phyloP scores from a whole-genome alignment of 2,888 invertebrate genomes.

The Seira musarum region DNA sequence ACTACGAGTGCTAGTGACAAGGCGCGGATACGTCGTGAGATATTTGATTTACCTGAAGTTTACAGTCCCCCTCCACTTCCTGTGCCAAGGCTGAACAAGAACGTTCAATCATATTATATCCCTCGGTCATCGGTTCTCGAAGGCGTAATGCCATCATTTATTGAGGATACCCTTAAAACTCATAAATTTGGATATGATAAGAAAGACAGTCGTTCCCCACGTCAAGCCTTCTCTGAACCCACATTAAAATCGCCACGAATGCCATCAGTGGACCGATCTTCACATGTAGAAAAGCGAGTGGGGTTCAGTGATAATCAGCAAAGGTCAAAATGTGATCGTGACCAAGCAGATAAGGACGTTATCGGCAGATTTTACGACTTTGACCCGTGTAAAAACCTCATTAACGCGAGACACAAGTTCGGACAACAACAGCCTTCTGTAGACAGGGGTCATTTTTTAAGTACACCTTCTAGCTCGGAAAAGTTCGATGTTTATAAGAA shows the following conservation, averaged over 20 bases:
- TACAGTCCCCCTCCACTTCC: slow-evolving; percentile 48
- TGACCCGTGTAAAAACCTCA: too few relatives aligned
- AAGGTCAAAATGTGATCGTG: too few relatives aligned
- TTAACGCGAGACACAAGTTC: too few relatives aligned
- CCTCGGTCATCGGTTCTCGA: slow-evolving; percentile 6
- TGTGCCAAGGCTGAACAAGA: not conserved
- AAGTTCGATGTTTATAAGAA: not conserved
- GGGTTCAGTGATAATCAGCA: too few relatives aligned
- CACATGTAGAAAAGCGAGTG: too few relatives aligned
- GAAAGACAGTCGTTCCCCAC: not conserved
- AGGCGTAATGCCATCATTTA: slow-evolving; percentile 46
- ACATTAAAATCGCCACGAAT: slow-evolving; percentile 13
- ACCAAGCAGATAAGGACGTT: too few relatives aligned
- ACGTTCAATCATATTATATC: not conserved
- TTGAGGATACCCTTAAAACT: slow-evolving; percentile 6
- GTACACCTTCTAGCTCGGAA: not conserved
- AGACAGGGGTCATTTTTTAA: not conserved
- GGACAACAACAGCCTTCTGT: too few relatives aligned
- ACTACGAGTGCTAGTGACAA: not conserved
- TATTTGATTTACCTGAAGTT: slow-evolving; percentile 43
- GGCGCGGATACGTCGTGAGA: slow-evolving; percentile 8
- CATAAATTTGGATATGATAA: not conserved
- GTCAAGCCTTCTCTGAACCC: slow-evolving; percentile 28
- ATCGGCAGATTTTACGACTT: too few relatives aligned
- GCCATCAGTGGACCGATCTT: too few relatives aligned